Percentiles rank a stretch among this genome's conserved stretches.
These are phyloP conservation scores for Nephrocerus scutellatus DNA, from an alignment of 2,888 invertebrate genomes.

Conservation along the genomic window DNA sequence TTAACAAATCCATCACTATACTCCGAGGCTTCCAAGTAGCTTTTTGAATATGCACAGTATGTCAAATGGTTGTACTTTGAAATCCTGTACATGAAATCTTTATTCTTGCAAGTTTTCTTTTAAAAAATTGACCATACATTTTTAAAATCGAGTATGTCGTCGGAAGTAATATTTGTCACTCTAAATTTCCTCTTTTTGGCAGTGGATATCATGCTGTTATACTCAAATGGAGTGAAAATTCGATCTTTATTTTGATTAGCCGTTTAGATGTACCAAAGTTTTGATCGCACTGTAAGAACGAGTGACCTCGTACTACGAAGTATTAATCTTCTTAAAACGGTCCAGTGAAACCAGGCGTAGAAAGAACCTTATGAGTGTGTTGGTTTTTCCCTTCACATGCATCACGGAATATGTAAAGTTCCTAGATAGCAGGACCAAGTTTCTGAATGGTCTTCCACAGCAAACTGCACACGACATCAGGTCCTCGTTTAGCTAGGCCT, in stretches of 20 bases:
- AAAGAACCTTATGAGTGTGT: too few relatives aligned
- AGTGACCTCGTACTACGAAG: constrained; percentile 3
- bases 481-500: constrained; percentile 3
- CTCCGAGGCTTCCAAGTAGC: constrained; percentile 5
- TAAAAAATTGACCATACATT: constrained; percentile 3
- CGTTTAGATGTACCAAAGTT: too few relatives aligned
- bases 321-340: too few relatives aligned
- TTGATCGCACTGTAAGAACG: too few relatives aligned
- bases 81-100: constrained; percentile 4
- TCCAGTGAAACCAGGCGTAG: too few relatives aligned
- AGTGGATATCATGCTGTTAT: too few relatives aligned
- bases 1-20: constrained; percentile 4
- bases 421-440: constrained; percentile 2
- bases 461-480: constrained; percentile 1
- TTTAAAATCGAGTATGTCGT: constrained; percentile 6
- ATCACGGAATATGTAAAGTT: constrained; percentile 2
- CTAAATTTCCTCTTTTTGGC: too few relatives aligned
- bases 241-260: too few relatives aligned
- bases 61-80: constrained; percentile 5
- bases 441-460: constrained; percentile 1
- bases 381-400: too few relatives aligned
- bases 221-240: too few relatives aligned
- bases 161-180: too few relatives aligned
- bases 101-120: constrained; percentile 4
- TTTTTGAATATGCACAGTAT: constrained; percentile 1